Conservation (phyloP, 1,140 invertebrate genomes). For the Alviniconcha marisindica region DNA sequence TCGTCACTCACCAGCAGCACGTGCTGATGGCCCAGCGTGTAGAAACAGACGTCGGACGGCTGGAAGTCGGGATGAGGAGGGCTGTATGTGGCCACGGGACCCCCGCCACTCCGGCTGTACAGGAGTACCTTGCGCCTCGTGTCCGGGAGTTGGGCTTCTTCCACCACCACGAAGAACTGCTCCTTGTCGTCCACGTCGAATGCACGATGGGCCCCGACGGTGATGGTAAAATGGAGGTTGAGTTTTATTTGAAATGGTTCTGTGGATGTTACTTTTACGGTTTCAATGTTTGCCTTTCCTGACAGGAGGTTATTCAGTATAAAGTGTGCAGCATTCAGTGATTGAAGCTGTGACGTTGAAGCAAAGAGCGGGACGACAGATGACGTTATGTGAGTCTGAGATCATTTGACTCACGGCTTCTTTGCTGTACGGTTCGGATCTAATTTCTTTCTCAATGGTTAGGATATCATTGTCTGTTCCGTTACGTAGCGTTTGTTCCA, state of each 20-base stretch:
- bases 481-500: background rate
- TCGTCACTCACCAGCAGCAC: too few species aligned
- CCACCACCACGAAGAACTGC: background rate
- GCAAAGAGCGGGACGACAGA: background rate
- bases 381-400: background rate
- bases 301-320: background rate
- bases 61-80: background rate
- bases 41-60: constrained; percentile 14
- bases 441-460: background rate
- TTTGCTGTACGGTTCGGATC: background rate
- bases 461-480: background rate
- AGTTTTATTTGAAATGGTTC: background rate
- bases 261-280: background rate
- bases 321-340: background rate
- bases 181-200: constrained; percentile 6
- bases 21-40: background rate
- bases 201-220: background rate
- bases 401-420: background rate
- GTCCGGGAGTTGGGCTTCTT: background rate
- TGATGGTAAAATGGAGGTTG: background rate
- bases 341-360: background rate
- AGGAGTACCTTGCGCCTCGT: background rate
- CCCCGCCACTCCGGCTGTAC: background rate
- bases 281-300: background rate
- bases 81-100: background rate